A percentile compares a stretch with the other conserved stretches of the same genome.
These are phyloP conservation scores for Pipistrellus nathusii DNA, from an alignment of 2,797 vertebrate genomes.

Conservation along the genomic window DNA sequence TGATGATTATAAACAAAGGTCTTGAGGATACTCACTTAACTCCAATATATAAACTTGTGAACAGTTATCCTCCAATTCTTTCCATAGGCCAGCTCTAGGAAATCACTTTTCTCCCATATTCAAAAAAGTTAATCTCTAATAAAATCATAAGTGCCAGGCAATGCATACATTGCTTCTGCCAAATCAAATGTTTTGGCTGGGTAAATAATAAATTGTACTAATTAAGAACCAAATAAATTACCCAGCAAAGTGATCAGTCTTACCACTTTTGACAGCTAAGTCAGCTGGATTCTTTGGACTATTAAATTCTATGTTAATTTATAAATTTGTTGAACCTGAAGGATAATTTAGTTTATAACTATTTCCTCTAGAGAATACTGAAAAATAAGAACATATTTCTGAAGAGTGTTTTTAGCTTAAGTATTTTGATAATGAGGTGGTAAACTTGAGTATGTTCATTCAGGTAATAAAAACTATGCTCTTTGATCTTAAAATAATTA, in stretches of 20 bases:
- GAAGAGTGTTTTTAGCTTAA: neutral
- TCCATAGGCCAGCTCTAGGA: neutral
- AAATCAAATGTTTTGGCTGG: constrained; percentile 61
- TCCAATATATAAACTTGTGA: neutral
- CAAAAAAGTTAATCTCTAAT: neutral
- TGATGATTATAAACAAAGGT: constrained; percentile 6
- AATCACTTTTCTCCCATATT: constrained; percentile 13
- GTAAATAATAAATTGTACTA: constrained; percentile 54
- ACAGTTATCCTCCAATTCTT: neutral
- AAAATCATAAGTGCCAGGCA: neutral
- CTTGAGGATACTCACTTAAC: neutral
- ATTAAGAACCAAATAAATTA: constrained; percentile 71
- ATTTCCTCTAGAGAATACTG: neutral
- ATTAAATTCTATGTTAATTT: constrained; percentile 50
- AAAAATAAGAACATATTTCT: neutral
- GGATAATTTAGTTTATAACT: neutral
- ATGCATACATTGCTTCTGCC: constrained; percentile 10
- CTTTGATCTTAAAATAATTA: constrained; percentile 26
- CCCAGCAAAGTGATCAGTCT: constrained; percentile 61
- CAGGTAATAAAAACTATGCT: neutral
- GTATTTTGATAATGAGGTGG: constrained; percentile 32
- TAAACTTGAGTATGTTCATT: neutral
- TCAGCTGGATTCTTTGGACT: neutral
- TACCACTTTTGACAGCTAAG: constrained; percentile 45
- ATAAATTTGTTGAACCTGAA: neutral